phyloP scores from a whole-genome alignment of 2,113 vertebrate genomes.

The Eublepharis macularius region DNA sequence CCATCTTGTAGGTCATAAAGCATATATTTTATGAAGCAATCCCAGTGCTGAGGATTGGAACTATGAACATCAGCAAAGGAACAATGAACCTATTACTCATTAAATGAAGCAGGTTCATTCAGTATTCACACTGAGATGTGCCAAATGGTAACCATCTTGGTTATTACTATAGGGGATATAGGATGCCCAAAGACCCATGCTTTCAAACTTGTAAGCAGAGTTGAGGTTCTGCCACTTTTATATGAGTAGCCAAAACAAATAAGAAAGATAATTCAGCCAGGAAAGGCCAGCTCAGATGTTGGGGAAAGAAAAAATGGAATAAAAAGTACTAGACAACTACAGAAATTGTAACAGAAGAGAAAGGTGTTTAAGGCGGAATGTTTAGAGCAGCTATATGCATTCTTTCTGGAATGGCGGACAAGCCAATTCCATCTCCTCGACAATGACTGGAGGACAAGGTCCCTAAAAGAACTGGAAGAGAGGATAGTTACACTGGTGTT shows the following conservation, averaged over 20 bases:
- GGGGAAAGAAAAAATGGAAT: too few species aligned
- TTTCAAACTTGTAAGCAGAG: background rate
- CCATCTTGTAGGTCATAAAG: constrained; percentile 23
- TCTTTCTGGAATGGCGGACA: background rate
- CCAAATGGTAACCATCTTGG: background rate
- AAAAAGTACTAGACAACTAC: background rate
- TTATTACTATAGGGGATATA: background rate
- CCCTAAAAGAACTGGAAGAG: background rate
- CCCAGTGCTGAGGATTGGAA: background rate
- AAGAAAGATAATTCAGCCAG: background rate
- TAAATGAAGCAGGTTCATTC: background rate
- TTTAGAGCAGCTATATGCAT: background rate
- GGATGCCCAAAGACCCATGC: background rate
- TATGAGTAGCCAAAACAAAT: background rate
- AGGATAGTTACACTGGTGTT: background rate
- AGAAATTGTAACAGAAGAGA: background rate
- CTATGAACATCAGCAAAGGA: background rate
- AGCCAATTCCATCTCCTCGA: background rate
- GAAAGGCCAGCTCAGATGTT: background rate
- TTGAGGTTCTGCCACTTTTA: background rate
- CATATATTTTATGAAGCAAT: background rate
- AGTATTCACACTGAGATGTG: background rate
- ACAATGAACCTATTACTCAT: background rate
- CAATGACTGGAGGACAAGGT: background rate
- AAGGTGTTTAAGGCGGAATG: background rate